These are phyloP conservation scores for Pteromalus puparum DNA, from an alignment of 1,140 invertebrate species.

Conservation along the genomic window DNA sequence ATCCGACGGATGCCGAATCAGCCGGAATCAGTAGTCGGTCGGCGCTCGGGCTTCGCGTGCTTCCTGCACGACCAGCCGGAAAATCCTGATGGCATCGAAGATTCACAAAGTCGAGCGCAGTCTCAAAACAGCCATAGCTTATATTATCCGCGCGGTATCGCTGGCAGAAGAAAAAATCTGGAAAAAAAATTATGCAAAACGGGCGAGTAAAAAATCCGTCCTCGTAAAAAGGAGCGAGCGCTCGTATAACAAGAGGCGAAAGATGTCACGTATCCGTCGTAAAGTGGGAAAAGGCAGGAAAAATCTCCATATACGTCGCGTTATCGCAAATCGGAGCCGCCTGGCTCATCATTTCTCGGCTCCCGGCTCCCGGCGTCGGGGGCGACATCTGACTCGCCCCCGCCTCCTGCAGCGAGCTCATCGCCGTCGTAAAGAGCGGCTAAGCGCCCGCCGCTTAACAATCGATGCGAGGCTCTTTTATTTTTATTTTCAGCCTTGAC, in stretches of 20 bases:
- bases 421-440: conserved; percentile 7
- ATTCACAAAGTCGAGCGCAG: too few species aligned
- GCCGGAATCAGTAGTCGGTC: background rate
- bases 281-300: conserved; percentile 43
- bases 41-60: background rate
- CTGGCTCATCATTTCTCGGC: too few species aligned
- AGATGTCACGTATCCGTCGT: conserved; percentile 47
- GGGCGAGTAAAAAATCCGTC: conserved; percentile 1
- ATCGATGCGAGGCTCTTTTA: conserved; percentile 14
- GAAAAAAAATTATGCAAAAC: conserved; percentile 40
- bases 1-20: conserved; percentile 33
- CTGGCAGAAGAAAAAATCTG: too few species aligned
- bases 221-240: conserved; percentile 24
- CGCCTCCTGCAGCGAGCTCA: background rate
- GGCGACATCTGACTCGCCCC: conserved; percentile 18
- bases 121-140: background rate
- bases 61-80: background rate
- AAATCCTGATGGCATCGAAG: background rate
- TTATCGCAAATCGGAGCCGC: conserved; percentile 39
- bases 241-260: conserved; percentile 45
- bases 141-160: background rate
- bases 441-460: background rate
- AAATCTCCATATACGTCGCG: conserved; percentile 14
- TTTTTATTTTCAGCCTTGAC: too few species aligned
- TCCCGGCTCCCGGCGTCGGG: too few species aligned